phyloP scores from a whole-genome alignment of 2,888 invertebrate species.

The Aphidoletes aphidimyza region DNA sequence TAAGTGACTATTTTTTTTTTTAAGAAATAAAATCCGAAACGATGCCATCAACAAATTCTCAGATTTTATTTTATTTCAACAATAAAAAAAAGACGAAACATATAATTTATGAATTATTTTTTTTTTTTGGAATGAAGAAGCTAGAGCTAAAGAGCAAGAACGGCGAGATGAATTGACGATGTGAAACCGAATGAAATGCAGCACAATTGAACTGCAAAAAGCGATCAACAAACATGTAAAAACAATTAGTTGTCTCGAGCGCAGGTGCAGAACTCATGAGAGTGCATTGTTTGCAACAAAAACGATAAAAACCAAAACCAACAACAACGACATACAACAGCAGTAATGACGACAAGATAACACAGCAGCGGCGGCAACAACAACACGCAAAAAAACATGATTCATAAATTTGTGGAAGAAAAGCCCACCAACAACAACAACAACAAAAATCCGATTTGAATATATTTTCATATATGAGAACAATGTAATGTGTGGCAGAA shows the following conservation, averaged over 20 bases:
- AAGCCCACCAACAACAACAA: too few relatives aligned
- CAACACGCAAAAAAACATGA: neutral
- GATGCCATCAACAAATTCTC: neutral
- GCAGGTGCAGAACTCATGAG: neutral
- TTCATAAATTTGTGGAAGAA: neutral
- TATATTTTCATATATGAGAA: too few relatives aligned
- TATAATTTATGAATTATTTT: constrained; percentile 20
- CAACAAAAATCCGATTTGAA: constrained; percentile 44
- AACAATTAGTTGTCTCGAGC: neutral
- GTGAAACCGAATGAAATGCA: neutral
- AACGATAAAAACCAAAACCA: too few relatives aligned
- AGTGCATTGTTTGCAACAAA: neutral
- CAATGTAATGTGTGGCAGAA: constrained; percentile 4
- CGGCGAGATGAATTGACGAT: neutral
- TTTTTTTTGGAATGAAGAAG: too few relatives aligned
- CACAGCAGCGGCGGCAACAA: neutral
- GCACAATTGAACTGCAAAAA: neutral
- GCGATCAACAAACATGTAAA: neutral
- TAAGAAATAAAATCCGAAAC: neutral
- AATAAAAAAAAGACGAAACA: too few relatives aligned
- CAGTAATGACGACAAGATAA: neutral
- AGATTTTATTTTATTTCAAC: neutral
- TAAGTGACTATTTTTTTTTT: neutral
- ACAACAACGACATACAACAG: too few relatives aligned
- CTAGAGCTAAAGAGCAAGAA: neutral